Percentiles rank a stretch among this genome's conserved stretches.
phyloP scores from a whole-genome alignment of 1,140 invertebrate genomes.

The Brachystomella parvula region DNA sequence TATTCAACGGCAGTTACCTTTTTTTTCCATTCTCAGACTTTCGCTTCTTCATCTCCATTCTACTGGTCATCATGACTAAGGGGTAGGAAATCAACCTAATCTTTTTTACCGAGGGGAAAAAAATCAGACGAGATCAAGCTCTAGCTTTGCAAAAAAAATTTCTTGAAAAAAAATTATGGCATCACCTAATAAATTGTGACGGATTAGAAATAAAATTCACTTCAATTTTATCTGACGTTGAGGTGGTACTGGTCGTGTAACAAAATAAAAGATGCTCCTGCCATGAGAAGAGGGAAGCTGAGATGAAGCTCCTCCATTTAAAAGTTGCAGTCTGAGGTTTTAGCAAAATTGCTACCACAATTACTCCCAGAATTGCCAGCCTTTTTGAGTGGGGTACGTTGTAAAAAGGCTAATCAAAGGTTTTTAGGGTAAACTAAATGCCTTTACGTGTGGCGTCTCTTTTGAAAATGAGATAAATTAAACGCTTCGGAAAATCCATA shows the following conservation, averaged over 20 bases:
- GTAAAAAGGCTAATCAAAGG: not conserved
- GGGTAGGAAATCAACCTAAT: too few relatives aligned
- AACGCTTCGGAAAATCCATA: too few relatives aligned
- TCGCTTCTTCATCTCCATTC: not conserved
- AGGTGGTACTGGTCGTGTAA: too few relatives aligned
- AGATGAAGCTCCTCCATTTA: too few relatives aligned
- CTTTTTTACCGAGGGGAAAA: too few relatives aligned
- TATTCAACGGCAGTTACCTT: not conserved
- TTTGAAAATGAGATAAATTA: not conserved
- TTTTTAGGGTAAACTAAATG: not conserved
- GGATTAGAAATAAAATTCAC: not conserved
- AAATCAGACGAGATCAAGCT: too few relatives aligned
- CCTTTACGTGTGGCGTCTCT: not conserved
- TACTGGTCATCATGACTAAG: too few relatives aligned
- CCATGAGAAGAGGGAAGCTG: too few relatives aligned
- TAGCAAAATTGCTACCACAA: not conserved
- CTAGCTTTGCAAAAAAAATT: not conserved
- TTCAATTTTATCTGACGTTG: too few relatives aligned
- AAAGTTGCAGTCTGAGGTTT: not conserved
- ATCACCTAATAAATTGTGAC: slow-evolving; percentile 10
- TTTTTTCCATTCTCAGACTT: not conserved
- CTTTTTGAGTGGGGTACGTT: too few relatives aligned
- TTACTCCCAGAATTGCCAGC: too few relatives aligned
- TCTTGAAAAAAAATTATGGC: not conserved
- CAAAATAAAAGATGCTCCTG: too few relatives aligned